phyloP scores from a whole-genome alignment of 2,113 vertebrate species.

The Antennarius striatus region DNA sequence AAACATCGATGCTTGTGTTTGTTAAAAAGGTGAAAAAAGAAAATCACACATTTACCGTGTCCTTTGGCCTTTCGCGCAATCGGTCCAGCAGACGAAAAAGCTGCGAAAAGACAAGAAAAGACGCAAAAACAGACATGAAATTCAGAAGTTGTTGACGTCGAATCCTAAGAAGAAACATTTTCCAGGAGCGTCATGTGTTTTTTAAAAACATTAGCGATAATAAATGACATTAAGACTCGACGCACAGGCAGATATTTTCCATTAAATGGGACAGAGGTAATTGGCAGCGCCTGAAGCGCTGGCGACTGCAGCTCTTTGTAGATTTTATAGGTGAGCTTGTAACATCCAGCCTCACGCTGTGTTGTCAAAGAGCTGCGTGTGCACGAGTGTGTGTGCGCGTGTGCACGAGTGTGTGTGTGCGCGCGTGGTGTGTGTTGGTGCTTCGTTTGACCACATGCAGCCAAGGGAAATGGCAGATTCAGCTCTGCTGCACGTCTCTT shows the following conservation, averaged over 20 bases:
- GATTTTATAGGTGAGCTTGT: constrained; percentile 70
- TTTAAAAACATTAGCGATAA: constrained; percentile 20
- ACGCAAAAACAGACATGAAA: constrained; percentile 24
- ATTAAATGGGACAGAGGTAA: constrained; percentile 44
- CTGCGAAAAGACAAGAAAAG: constrained; percentile 49
- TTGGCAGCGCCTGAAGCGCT: constrained; percentile 46
- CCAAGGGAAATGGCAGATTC: constrained; percentile 42
- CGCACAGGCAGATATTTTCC: constrained; percentile 33
- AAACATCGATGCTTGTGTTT: too few species aligned
- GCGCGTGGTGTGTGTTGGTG: neutral
- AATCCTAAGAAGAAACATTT: too few species aligned
- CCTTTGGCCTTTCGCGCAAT: constrained; percentile 60
- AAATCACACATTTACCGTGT: constrained; percentile 63
- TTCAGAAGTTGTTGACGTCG: constrained; percentile 7
- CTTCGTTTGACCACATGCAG: constrained; percentile 42
- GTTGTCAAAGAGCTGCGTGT: constrained; percentile 27
- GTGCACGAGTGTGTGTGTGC: neutral
- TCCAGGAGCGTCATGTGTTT: neutral
- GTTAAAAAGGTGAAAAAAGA: neutral
- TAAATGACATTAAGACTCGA: constrained; percentile 44
- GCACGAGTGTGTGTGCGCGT: constrained; percentile 1
- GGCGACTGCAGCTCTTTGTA: constrained; percentile 61
- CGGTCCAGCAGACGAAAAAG: constrained; percentile 74
- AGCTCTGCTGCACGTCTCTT: constrained; percentile 43
- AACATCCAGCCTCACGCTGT: constrained; percentile 48